These are phyloP conservation scores for Branchellion lobata DNA, from an alignment of 2,888 invertebrate species.

Conservation along the genomic window DNA sequence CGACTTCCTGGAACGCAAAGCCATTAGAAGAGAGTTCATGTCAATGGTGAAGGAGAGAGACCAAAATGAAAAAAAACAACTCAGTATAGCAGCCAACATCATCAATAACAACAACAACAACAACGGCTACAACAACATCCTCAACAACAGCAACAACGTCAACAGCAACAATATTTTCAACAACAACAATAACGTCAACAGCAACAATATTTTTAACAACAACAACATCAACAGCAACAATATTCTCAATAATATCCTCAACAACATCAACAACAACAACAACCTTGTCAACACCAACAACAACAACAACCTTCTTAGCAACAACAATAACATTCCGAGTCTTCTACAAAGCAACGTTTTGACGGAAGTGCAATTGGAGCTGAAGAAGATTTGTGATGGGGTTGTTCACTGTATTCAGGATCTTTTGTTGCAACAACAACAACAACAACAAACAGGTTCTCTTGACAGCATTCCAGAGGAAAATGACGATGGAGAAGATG, in stretches of 20 bases:
- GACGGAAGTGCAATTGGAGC: constrained; percentile 30
- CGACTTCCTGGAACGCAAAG: constrained; percentile 31
- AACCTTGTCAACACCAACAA: background rate
- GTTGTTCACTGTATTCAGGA: constrained; percentile 35
- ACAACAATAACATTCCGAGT: background rate
- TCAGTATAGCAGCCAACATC: no score
- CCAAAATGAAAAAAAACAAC: background rate
- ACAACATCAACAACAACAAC: background rate
- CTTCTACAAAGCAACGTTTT: background rate
- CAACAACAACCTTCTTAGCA: background rate
- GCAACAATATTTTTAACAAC: background rate
- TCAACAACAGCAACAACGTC: no score
- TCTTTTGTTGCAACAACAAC: constrained; percentile 22
- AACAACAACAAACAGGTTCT: background rate
- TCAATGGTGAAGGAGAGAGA: constrained; percentile 34
- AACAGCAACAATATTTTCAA: background rate
- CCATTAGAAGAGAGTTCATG: constrained; percentile 35
- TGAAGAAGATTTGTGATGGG: constrained; percentile 30
- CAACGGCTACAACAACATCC: no score
- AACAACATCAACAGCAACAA: constrained; percentile 8
- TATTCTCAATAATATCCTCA: background rate
- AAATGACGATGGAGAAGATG: constrained; percentile 19
- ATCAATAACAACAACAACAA: background rate
- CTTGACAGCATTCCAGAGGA: constrained; percentile 38
- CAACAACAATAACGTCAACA: constrained; percentile 5